These are phyloP conservation scores for Seriola rivoliana DNA, from an alignment of 2,113 vertebrate species.

Conservation along the genomic window DNA sequence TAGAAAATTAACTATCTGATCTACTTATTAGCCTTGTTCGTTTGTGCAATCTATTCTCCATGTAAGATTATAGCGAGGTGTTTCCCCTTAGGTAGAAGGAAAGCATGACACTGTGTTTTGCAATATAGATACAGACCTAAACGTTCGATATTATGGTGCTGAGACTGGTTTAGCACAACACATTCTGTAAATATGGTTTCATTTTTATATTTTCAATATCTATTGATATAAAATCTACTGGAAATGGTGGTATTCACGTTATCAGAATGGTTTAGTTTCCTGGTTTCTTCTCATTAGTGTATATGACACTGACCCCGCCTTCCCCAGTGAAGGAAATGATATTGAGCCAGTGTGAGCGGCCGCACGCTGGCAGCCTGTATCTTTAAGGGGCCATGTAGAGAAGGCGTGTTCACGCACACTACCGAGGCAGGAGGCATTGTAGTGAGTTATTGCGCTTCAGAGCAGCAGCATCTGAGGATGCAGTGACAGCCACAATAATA, in stretches of 20 bases:
- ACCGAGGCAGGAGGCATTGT: slow-evolving; percentile 51
- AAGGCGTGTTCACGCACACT: slow-evolving; percentile 71
- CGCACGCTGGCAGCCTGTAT: slow-evolving; percentile 61
- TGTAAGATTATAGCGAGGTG: neutral
- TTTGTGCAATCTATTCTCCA: neutral
- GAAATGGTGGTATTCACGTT: neutral
- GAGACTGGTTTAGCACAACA: neutral
- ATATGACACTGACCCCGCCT: neutral
- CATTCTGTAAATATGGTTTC: neutral
- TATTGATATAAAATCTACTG: neutral
- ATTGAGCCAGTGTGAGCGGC: slow-evolving; percentile 8
- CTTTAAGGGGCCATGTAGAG: slow-evolving; percentile 76
- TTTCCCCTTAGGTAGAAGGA: neutral
- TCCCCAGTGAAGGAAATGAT: neutral
- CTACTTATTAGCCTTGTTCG: neutral
- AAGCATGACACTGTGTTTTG: neutral
- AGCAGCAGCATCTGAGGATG: slow-evolving; percentile 60
- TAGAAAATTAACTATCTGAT: neutral
- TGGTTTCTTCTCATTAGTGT: neutral
- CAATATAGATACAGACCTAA: neutral
- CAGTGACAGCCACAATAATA: slow-evolving; percentile 21
- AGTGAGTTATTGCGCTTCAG: slow-evolving; percentile 45
- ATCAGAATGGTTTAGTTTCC: neutral
- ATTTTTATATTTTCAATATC: neutral
- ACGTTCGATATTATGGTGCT: neutral